Conservation (phyloP, 23 tunicate genomes). For the Trididemnum miniatum region DNA sequence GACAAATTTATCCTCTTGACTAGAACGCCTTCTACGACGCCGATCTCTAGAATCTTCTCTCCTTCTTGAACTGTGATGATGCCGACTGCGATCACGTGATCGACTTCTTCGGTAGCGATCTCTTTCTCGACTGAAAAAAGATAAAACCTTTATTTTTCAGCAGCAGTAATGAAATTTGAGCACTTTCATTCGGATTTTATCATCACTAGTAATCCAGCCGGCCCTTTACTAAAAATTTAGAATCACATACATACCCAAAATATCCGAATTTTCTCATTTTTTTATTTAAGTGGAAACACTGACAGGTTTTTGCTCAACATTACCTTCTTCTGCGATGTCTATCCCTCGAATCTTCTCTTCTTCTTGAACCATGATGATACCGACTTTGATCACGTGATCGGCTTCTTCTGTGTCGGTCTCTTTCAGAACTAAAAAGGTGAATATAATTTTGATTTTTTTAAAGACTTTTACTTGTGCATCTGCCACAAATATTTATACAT, state of each 20-base stretch:
- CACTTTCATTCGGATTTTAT: no score
- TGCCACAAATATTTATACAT: no score
- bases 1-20: conserved; percentile 78
- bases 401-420: conserved; percentile 43
- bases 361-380: conserved; percentile 5
- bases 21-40: conserved; percentile 40
- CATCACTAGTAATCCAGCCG: no score
- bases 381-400: conserved; percentile 50
- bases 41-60: conserved; percentile 35
- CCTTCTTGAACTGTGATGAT: conserved; percentile 6
- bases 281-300: no score
- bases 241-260: no score
- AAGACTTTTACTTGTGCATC: no score
- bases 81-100: conserved; percentile 19
- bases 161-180: no score
- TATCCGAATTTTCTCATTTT: no score
- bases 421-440: conserved; percentile 8
- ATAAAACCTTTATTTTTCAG: no score
- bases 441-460: neutral
- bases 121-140: conserved; percentile 28
- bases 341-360: conserved; percentile 22
- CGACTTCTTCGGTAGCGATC: conserved; percentile 49
- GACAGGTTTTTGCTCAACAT: no score
- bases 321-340: conserved; percentile 36
- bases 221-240: no score